Conservation (phyloP, 2,888 invertebrate genomes). For the Tiliacea citrago region DNA sequence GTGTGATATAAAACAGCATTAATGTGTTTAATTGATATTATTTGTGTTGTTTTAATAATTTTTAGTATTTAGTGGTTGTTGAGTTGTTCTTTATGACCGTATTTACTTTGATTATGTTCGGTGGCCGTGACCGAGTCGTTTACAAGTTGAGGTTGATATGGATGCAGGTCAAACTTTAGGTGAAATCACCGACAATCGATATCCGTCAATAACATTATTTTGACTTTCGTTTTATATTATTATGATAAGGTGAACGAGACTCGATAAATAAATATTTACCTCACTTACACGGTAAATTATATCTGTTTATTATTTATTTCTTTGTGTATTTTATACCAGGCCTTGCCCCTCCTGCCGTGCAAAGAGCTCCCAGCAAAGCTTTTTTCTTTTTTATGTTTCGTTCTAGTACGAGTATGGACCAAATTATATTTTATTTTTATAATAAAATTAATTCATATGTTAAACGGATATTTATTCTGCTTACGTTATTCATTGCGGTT, state of each 20-base stretch:
- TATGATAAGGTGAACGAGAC: conserved; percentile 37
- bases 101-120: conserved; percentile 46
- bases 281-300: conserved; percentile 14
- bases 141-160: conserved; percentile 34
- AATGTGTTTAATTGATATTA: conserved; percentile 43
- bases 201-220: conserved; percentile 38
- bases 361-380: neutral
- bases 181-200: conserved; percentile 44
- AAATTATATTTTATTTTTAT: neutral
- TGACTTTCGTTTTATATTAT: conserved; percentile 41
- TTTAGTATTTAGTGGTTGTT: conserved; percentile 31
- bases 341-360: conserved; percentile 10
- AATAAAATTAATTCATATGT: conserved; percentile 25
- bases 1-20: conserved; percentile 33
- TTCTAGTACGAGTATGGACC: conserved; percentile 14
- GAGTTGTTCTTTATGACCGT: conserved; percentile 57
- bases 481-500: conserved; percentile 1
- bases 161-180: conserved; percentile 56
- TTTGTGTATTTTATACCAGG: conserved; percentile 12
- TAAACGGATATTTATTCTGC: conserved; percentile 15
- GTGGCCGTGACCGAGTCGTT: conserved; percentile 54
- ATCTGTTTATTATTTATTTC: conserved; percentile 36
- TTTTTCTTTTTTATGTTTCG: conserved; percentile 20
- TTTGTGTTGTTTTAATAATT: conserved; percentile 41
- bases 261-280: conserved; percentile 40